phyloP scores from a whole-genome alignment of 37 sponge, comb jelly and placozoan species.

The Tethya wilhelma region DNA sequence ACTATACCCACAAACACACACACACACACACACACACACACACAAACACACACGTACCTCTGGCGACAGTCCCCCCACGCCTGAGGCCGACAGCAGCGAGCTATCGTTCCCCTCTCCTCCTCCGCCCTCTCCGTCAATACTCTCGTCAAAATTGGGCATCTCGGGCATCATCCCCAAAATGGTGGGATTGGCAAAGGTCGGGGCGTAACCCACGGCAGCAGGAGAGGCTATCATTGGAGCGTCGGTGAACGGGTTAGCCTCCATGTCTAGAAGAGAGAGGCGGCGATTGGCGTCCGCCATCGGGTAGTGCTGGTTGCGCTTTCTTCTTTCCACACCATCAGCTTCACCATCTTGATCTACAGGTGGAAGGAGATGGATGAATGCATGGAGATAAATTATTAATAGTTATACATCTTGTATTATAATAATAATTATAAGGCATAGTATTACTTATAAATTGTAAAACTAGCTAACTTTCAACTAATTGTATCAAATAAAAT shows the following conservation, averaged over 20 bases:
- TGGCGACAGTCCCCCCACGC: no score
- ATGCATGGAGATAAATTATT: no score
- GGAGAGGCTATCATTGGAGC: constrained; percentile 63
- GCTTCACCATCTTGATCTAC: no score
- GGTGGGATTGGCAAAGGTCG: constrained; percentile 76
- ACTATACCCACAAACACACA: no score
- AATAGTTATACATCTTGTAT: not conserved
- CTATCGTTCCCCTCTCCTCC: not conserved
- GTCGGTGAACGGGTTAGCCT: constrained; percentile 38
- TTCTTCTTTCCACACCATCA: not conserved
- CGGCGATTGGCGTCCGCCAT: constrained; percentile 1
- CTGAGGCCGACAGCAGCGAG: no score
- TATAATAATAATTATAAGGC: no score
- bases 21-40: no score
- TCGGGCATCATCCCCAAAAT: constrained; percentile 58
- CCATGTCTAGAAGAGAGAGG: constrained; percentile 70
- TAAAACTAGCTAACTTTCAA: no score
- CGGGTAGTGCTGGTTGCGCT: not conserved
- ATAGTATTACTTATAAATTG: no score
- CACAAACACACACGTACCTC: no score
- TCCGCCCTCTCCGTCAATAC: constrained; percentile 16
- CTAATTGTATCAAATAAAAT: no score
- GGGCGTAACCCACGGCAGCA: constrained; percentile 71
- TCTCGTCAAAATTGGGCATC: not conserved
- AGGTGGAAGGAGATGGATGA: no score